Base-by-base conservation (phyloP, 2,113 vertebrate species). In the Chaetorhynchus papuensis region DNA sequence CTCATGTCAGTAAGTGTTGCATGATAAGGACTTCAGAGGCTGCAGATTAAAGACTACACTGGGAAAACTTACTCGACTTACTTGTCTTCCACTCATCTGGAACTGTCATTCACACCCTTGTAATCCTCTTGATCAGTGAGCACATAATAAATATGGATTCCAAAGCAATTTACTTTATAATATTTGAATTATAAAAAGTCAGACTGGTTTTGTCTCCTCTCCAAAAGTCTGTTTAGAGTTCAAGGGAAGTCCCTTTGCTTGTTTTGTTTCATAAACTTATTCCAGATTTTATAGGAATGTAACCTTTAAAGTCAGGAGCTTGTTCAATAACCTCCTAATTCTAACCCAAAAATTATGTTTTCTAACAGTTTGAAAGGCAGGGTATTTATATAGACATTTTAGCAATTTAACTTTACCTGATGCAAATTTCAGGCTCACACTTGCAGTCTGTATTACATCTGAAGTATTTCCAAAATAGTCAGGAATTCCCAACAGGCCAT, bases 401-500 rank as follows among this genome's bases (percentile, higher is more conserved):
- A 50, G 37, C 24, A 61, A 45, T 30, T 56, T 30, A 42, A 41
- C 33, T 79, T 76, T 66, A 97, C 87, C 88, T 91, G 71, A 89
- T 89, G 35, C 7, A 35, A 75, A 79, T 90, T 42, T 89, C 71
- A 69, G 95, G 87, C 53, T 96, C 78, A 16, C 30, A 56, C 60
- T 71, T 87, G 79, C 91, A 89, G 61, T 87, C 90, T 21, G 49
- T 85, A 45, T 93, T 90, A 50, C 35, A 90, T 21, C 74, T 80
- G 65, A 96, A 95, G 44, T n/a, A 83, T 27, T 94, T 69, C 72
- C 57, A 47, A 54, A 47, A 41, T 16, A 94, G 59, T 80, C 95
- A 97, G 91, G 90, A 13, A 64, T 83, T 87, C 44, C 54, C 42
- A 94, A 66, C 41, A 90, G 80, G 13, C 88, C 81, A 35, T 95